Percentiles rank a stretch among this genome's conserved stretches.
These are phyloP conservation scores for Quadriops clusia DNA, from an alignment of 2,888 invertebrate genomes.

Conservation along the genomic window DNA sequence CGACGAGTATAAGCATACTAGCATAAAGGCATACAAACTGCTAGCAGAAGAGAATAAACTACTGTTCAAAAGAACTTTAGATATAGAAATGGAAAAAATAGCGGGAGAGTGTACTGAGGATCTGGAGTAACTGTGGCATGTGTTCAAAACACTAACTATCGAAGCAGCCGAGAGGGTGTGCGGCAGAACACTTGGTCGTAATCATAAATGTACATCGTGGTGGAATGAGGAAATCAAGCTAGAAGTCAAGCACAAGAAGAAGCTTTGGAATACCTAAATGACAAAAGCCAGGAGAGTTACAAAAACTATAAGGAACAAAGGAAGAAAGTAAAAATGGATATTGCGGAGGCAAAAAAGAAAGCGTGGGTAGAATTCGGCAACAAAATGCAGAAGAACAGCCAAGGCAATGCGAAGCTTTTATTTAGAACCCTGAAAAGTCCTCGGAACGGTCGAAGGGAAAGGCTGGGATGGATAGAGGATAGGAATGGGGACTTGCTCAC, in stretches of 20 bases:
- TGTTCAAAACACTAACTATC: conserved; percentile 2
- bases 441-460: too few relatives aligned
- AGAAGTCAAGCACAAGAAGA: conserved; percentile 7
- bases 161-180: conserved; percentile 5
- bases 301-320: conserved; percentile 5
- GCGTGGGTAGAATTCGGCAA: conserved; percentile 10
- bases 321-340: conserved; percentile 1
- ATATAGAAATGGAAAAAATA: too few relatives aligned
- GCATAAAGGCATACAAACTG: too few relatives aligned
- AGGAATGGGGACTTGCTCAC: too few relatives aligned
- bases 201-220: conserved; percentile 7
- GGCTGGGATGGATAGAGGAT: too few relatives aligned
- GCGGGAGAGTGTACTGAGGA: too few relatives aligned
- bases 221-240: conserved; percentile 8
- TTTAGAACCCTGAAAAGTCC: conserved; percentile 10
- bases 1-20: too few relatives aligned
- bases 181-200: conserved; percentile 4
- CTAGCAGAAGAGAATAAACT: too few relatives aligned
- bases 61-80: too few relatives aligned
- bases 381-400: conserved; percentile 10
- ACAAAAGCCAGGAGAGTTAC: conserved; percentile 5
- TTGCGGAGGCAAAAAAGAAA: conserved; percentile 6
- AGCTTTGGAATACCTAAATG: conserved; percentile 4
- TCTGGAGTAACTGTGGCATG: conserved; percentile 4
- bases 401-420: conserved; percentile 12